Percentiles rank a stretch among this genome's conserved stretches.
Evolutionary conservation across 2,797 vertebrate species (phyloP).

Genomic region (Alca torda): DNA sequence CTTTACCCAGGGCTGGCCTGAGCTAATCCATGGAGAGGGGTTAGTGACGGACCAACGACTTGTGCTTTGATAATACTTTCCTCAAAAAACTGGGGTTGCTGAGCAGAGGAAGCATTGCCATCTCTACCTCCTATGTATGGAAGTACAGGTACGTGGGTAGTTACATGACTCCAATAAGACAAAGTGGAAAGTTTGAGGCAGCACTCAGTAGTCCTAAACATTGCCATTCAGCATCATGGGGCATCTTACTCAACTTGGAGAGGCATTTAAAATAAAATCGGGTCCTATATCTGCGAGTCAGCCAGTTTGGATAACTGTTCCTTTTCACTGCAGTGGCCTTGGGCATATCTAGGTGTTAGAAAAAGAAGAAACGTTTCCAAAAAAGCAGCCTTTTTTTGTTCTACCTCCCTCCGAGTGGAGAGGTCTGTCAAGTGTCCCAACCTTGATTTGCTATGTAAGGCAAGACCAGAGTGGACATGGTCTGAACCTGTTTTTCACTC

Average conservation of each 20-base stretch:
- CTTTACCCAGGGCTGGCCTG: background rate
- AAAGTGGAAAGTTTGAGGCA: background rate
- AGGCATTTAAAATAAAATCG: background rate
- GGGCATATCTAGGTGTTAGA: background rate
- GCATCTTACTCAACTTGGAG: background rate
- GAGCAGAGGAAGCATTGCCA: background rate
- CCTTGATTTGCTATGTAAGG: background rate
- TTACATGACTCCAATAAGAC: background rate
- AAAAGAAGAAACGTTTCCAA: background rate
- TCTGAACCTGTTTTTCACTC: background rate
- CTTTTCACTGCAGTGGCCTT: background rate
- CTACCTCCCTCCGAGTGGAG: background rate
- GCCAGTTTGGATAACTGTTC: background rate
- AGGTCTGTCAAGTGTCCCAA: background rate
- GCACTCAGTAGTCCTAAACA: background rate
- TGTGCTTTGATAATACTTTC: background rate
- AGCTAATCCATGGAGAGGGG: background rate
- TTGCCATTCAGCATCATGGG: background rate
- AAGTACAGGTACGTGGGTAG: background rate
- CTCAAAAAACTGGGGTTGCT: background rate
- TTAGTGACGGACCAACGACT: background rate
- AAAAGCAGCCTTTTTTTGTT: background rate
- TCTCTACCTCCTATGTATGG: background rate
- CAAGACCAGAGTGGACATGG: background rate
- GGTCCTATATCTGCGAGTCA: background rate